Evolutionary conservation across 2,888 invertebrate genomes (phyloP), one percentile per base, ranked within the genome.

Genomic region (Eupeodes latifasciatus): DNA sequence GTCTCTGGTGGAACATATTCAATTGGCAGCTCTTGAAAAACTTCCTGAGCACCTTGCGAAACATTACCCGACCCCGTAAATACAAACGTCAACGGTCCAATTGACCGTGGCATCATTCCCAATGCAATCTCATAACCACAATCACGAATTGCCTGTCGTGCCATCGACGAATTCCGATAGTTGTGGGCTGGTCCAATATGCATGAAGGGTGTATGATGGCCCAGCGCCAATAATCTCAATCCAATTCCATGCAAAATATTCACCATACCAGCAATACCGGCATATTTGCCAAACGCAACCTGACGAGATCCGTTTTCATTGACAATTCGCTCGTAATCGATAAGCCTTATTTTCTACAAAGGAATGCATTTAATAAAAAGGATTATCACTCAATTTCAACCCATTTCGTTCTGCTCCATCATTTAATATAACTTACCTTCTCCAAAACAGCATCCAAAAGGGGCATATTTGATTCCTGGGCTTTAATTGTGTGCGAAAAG

Each of bases 151-250:
- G 99, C 98, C 93, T 99, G 99, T 40, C 98, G 95, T 0, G 99
- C 99, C 98, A 99, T 99, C 91, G 98, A 98, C 0, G 98, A 98
- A 93, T 98, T 99, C 51, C 99, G 95, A 94, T 99, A 99, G 94
- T 99, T 99, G 92, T 99, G 99, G 0, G 99, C 98, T 5, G 99
- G 98, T 0, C 99, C 99, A 89, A 99, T 98, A 92, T 99, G 99
- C 99, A 99, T 99, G 92, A 99, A 99, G 0, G 99, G 99, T 0
- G 99, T 99, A 92, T 99, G 99, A 93, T 99, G 99, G 0, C 99
- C 99, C 36, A 99, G 94, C 0, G 99, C 99, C 77, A 99, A 94
- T 12, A 93, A 95, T 69, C 99, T 95, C 51, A 99, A 94, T 0
- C 99, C 99, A 62, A 99, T 94, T 0, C 99, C 99, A 92, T 99